Conservation (phyloP, 2,888 invertebrate genomes). For the Linyphia triangularis region DNA sequence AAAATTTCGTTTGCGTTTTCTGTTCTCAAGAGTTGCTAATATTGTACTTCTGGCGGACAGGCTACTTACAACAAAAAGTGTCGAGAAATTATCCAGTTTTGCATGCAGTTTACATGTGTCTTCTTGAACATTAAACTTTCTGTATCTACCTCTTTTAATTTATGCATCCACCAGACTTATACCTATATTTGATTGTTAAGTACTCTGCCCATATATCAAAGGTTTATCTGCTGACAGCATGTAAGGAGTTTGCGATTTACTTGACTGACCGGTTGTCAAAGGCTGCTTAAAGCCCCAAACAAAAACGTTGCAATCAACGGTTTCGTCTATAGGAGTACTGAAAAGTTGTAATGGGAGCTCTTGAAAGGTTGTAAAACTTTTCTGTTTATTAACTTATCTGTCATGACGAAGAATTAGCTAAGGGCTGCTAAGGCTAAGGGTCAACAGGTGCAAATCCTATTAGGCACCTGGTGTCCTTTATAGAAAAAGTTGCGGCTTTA, state of each 20-base stretch:
- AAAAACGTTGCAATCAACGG: conserved; percentile 50
- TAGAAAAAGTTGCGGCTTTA: not conserved
- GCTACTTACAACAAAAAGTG: too few species aligned
- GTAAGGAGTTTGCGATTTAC: conserved; percentile 32
- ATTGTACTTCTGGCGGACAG: too few species aligned
- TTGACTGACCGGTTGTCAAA: conserved; percentile 49
- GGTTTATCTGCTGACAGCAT: conserved; percentile 22
- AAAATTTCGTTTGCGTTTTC: too few species aligned
- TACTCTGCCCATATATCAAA: conserved; percentile 11
- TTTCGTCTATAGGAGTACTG: conserved; percentile 14
- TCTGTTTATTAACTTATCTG: conserved; percentile 70
- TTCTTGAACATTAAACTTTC: too few species aligned
- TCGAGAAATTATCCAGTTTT: too few species aligned
- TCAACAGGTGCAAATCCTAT: conserved; percentile 63
- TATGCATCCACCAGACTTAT: not conserved
- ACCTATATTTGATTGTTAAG: conserved; percentile 13
- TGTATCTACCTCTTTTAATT: not conserved
- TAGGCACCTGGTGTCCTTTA: conserved; percentile 46
- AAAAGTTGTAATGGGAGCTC: not conserved
- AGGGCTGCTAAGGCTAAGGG: conserved; percentile 29
- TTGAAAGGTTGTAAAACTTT: conserved; percentile 43
- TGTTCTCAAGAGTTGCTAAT: too few species aligned
- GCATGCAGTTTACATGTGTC: too few species aligned
- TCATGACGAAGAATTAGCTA: conserved; percentile 48
- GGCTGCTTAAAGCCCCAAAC: conserved; percentile 18